Evolutionary conservation across 2,797 vertebrate genomes (phyloP), one percentile per base, ranked within the genome.

Genomic region (Melanotaenia boesemani): DNA sequence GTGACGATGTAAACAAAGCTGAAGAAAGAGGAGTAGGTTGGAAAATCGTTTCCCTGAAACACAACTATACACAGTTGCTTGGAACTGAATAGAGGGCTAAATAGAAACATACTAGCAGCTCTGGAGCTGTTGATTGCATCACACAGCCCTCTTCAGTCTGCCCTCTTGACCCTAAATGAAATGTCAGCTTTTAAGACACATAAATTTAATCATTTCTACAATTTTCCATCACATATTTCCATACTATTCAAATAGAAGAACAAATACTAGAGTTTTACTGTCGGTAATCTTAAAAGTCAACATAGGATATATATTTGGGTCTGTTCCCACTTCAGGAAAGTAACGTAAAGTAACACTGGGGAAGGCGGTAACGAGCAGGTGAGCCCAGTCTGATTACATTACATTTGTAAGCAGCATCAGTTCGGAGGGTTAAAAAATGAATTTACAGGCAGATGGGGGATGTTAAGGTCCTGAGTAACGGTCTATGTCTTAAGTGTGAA

Each of bases 331-430:
- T 52, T 7, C 12, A 28, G 48, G n/a, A 46, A 71, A 80, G 63
- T 73, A 63, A 65, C 63, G 74, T 34, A 2, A 63, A 52, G 72
- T 79, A 48, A 60, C 71, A 5, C 1, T 36, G 55, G 10, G 32
- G 41, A 30, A 65, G 64, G 74, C 65, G 39, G 74, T 75, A 63
- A 79, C 70, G 59, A 56, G 24, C 68, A 37, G 34, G 39, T 24
- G 50, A 26, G 37, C 24, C 44, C 39, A 9, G 10, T 20, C 22
- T 64, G 36, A 67, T 65, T 57, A 61, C 1, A 63, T 48, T 2
- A 65, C 16, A 72, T 46, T 6, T 34, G 36, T 48, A 28, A 41
- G 13, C 12, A 30, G 4, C 18, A 44, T 3, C 39, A 57, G 24
- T 50, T 55, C 37, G 22, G 61, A 8, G 28, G 0, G 24, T 10